Evolutionary conservation across 2,113 vertebrate species (phyloP), one percentile per base, ranked within the genome.

Genomic region (Tamias sibiricus): DNA sequence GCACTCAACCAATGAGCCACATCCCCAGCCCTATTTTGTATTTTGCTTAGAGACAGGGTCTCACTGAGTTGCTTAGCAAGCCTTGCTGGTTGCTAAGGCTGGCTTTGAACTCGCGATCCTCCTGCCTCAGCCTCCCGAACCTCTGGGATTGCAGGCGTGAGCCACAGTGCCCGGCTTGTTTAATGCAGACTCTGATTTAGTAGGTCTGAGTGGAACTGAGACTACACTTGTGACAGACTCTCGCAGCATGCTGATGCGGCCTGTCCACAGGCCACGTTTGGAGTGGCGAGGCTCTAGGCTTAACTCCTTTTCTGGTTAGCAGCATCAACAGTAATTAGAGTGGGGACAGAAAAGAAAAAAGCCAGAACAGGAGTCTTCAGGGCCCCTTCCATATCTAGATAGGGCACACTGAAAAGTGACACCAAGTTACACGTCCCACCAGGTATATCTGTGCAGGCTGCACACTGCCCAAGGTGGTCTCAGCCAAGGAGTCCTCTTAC

Each of bases 401-500:
- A 40, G 59, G 35, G 28, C 0, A 12, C 59, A 35, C 42, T 69
- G 74, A 52, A 44, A 80, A 54, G 52, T 47, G 66, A 72, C 37
- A 32, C 9, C 3, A 42, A 59, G 81, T 22, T 30, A 2, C 28
- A 26, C 9, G 4, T 20, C 30, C 66, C 0, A 3, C 79, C 62
- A 4, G 0, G 28, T 1, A 10, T 22, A 13, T 44, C 19, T 49
- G 76, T 37, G 64, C 32, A 12, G 54, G 35, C 1, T 52, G 66
- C 13, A 30, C 79, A 6, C 8, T 8, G 37, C 40, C 17, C 47
- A 13, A 69, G 37, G 6, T 30, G 2, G 26, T 24, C 20, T 5
- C 40, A 0, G 2, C 0, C 14, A 5, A 57, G 72, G 35, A 8
- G 14, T 16, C 66, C 2, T 4, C 42, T 24, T 11, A 35, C 13